phyloP scores from a whole-genome alignment of 2,113 vertebrate species.

The Beaufortia kweichowensis region DNA sequence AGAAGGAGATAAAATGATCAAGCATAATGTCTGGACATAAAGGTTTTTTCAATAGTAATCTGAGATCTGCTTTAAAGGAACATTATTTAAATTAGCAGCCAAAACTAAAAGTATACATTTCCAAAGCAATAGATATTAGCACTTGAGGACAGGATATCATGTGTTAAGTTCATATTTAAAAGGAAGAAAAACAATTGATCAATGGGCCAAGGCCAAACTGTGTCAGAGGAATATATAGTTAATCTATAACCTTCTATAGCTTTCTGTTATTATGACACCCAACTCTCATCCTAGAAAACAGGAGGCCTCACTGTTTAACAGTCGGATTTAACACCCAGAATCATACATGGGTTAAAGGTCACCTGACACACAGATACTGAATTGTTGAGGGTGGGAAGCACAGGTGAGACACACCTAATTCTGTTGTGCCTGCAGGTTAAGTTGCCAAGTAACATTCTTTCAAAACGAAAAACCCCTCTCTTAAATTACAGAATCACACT shows the following conservation, averaged over 20 bases:
- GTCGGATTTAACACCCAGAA: not conserved
- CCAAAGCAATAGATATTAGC: slow-evolving; percentile 32
- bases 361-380: slow-evolving; percentile 4
- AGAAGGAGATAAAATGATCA: not conserved
- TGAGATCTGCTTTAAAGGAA: not conserved
- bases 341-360: slow-evolving; percentile 34
- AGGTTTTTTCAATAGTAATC: not conserved
- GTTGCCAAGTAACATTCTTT: not conserved
- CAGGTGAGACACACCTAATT: slow-evolving; percentile 13
- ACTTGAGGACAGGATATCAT: not conserved
- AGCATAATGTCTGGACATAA: not conserved
- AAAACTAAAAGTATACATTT: slow-evolving; percentile 4
- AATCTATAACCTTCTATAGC: slow-evolving; percentile 1
- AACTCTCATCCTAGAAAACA: not conserved
- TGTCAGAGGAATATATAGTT: slow-evolving; percentile 3
- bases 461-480: not conserved
- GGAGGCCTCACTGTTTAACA: not conserved
- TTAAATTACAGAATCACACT: no score
- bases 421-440: not conserved
- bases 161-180: slow-evolving; percentile 3
- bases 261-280: slow-evolving; percentile 8
- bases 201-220: slow-evolving; percentile 5
- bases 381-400: slow-evolving; percentile 19
- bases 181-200: not conserved
- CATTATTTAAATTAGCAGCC: not conserved